Conservation (phyloP, 2,113 vertebrate genomes). For the Cheirogaleus medius region DNA sequence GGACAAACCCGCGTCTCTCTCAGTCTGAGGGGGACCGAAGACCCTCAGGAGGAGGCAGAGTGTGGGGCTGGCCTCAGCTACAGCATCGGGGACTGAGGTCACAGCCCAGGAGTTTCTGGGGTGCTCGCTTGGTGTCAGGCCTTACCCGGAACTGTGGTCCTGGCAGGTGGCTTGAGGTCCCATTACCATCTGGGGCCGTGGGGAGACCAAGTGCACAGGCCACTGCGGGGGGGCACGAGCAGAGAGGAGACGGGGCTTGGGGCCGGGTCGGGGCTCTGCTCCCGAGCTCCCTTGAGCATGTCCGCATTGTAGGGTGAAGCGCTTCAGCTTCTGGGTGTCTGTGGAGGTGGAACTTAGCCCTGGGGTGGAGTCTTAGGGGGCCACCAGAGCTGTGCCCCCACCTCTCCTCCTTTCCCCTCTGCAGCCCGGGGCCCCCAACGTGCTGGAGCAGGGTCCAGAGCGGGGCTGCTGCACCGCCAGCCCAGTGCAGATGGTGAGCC, state of each 20-base stretch:
- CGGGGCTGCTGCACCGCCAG: conserved; percentile 82
- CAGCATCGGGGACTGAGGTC: neutral
- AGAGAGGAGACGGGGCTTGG: neutral
- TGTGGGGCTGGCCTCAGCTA: neutral
- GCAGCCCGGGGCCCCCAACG: conserved; percentile 87
- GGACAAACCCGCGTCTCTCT: neutral
- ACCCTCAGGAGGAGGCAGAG: no score
- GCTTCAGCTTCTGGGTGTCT: neutral
- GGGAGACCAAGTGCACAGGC: neutral
- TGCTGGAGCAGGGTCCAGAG: conserved; percentile 90
- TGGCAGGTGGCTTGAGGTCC: neutral
- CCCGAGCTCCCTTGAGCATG: neutral
- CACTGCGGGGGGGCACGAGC: neutral
- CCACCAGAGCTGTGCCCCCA: neutral
- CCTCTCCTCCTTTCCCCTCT: neutral
- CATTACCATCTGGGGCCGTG: neutral
- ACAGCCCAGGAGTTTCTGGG: neutral
- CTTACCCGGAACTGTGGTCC: neutral
- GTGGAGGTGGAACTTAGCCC: neutral
- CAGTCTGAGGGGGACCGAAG: neutral
- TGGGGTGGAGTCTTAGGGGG: neutral
- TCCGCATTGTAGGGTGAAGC: neutral
- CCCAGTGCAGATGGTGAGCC: conserved; percentile 87
- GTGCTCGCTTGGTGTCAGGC: neutral
- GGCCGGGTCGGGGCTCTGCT: neutral